phyloP scores from a whole-genome alignment of 2,113 vertebrate species.

The Platycercus adscitus region DNA sequence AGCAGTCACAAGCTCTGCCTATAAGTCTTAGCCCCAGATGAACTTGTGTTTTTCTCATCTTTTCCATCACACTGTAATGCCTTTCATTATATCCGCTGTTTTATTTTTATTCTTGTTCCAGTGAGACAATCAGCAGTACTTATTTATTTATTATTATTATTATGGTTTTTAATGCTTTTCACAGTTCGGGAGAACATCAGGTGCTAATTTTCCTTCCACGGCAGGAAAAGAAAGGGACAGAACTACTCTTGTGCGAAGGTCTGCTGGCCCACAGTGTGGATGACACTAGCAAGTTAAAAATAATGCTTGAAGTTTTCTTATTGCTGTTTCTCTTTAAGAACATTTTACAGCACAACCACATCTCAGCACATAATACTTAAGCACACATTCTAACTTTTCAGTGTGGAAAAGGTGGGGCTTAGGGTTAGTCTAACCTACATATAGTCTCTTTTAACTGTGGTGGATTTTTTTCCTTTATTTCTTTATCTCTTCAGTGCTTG shows the following conservation, averaged over 20 bases:
- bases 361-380: not conserved
- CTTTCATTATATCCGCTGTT: not conserved
- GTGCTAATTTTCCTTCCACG: not conserved
- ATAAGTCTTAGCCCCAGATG: not conserved
- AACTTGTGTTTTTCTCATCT: not conserved
- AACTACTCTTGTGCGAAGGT: not conserved
- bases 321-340: not conserved
- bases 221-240: not conserved
- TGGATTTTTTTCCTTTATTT: constrained; percentile 60
- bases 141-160: no score
- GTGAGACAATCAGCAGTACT: not conserved
- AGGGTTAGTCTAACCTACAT: not conserved
- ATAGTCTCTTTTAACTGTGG: constrained; percentile 36
- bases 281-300: not conserved
- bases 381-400: not conserved
- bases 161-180: not conserved
- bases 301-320: not conserved
- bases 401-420: not conserved
- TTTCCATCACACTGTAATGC: not conserved
- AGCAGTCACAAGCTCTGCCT: not conserved
- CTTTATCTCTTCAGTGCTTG: constrained; percentile 26
- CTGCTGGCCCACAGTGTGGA: not conserved
- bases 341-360: not conserved
- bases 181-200: not conserved
- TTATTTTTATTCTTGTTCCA: constrained; percentile 19